Conservation (phyloP, 2,888 invertebrate genomes). For the Yponomeuta sedellus region DNA sequence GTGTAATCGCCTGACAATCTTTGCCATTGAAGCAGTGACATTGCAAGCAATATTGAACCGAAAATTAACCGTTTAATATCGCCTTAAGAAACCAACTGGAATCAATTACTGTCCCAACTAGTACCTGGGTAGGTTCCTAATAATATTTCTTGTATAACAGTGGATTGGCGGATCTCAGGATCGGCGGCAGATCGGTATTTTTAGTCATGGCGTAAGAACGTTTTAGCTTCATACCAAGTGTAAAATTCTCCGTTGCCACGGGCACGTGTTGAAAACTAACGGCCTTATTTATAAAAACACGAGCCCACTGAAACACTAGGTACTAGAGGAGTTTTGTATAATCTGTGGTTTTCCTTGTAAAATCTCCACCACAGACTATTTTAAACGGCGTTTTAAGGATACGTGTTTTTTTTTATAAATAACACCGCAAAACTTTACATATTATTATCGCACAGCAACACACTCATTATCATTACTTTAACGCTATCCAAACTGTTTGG, state of each 20-base stretch:
- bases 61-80: no score
- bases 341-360: no score
- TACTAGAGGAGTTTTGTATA: no score
- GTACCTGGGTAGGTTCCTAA: not conserved
- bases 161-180: constrained; percentile 36
- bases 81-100: no score
- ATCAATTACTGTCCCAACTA: not conserved
- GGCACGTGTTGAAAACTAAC: constrained; percentile 16
- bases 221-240: constrained; percentile 27
- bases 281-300: no score
- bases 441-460: constrained; percentile 42
- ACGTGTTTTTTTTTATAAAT: no score
- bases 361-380: no score
- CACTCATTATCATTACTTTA: constrained; percentile 19
- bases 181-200: constrained; percentile 47
- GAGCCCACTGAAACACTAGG: no score
- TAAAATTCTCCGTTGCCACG: constrained; percentile 12
- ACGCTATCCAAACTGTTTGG: not conserved
- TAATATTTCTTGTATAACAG: not conserved
- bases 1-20: no score
- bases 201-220: constrained; percentile 59
- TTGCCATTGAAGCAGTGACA: no score
- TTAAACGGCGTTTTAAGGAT: no score
- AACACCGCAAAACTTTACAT: not conserved
- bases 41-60: no score